These are phyloP conservation scores for Helleia helle DNA, from an alignment of 2,888 invertebrate genomes.

Conservation along the genomic window DNA sequence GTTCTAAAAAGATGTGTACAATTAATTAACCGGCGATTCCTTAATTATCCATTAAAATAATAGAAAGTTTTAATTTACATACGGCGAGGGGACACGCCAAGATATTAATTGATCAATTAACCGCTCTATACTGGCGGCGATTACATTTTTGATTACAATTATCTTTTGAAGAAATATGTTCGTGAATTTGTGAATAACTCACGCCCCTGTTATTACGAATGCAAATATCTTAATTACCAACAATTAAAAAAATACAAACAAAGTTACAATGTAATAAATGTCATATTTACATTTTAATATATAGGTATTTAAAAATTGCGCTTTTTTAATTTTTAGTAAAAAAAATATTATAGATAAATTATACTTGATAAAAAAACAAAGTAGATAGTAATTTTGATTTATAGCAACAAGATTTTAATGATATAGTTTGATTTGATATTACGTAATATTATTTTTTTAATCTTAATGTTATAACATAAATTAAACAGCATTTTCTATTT, in stretches of 20 bases:
- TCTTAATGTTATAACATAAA: too few relatives aligned
- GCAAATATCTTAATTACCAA: not conserved
- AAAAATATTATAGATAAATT: too few relatives aligned
- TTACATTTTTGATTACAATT: not conserved
- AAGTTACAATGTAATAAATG: too few relatives aligned
- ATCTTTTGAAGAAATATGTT: not conserved
- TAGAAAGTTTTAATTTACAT: conserved; percentile 62
- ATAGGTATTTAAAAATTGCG: too few relatives aligned
- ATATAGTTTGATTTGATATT: too few relatives aligned
- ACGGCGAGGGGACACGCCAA: conserved; percentile 61
- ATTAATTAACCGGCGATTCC: conserved; percentile 63
- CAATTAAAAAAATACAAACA: not conserved
- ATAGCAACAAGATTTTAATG: too few relatives aligned
- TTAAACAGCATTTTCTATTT: too few relatives aligned
- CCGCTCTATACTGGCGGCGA: conserved; percentile 3
- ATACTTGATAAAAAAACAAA: too few relatives aligned
- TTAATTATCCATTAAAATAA: conserved; percentile 69
- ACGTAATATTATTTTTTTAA: too few relatives aligned
- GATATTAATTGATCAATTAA: conserved; percentile 71
- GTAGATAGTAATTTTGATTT: too few relatives aligned
- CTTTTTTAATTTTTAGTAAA: too few relatives aligned
- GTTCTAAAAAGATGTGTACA: conserved; percentile 51
- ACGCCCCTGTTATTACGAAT: not conserved
- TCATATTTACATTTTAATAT: too few relatives aligned
- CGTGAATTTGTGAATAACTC: not conserved